Evolutionary conservation across 1,140 invertebrate species (phyloP).

Genomic region (Antheraea pernyi): DNA sequence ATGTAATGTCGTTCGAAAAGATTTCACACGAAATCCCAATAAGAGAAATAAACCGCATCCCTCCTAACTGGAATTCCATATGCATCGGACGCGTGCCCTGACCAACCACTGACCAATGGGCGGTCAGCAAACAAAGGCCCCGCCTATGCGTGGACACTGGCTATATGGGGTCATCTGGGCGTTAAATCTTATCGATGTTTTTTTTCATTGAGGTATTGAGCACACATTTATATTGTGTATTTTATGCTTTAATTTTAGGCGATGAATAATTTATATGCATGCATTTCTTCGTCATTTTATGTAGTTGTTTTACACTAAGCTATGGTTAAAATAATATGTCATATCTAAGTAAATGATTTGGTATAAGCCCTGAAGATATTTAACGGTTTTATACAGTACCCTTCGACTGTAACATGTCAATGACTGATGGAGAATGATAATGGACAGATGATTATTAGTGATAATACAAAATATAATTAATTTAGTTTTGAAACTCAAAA

Average conservation of each 20-base stretch:
- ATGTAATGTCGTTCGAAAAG: too few species aligned
- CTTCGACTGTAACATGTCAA: too few species aligned
- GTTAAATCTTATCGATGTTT: not conserved
- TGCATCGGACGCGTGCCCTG: not conserved
- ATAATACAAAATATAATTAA: too few species aligned
- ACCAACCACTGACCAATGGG: constrained; percentile 35
- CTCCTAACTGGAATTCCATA: not conserved
- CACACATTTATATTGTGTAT: not conserved
- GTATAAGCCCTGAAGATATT: too few species aligned
- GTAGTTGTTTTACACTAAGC: too few species aligned
- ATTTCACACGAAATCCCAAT: constrained; percentile 1
- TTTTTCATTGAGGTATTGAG: not conserved
- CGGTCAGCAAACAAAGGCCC: constrained; percentile 22
- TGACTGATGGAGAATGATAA: too few species aligned
- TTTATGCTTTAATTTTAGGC: not conserved
- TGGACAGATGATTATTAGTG: too few species aligned
- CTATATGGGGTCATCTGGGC: not conserved
- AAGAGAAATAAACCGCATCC: constrained; percentile 5
- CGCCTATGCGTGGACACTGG: constrained; percentile 33
- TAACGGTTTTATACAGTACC: too few species aligned
- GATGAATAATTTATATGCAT: not conserved
- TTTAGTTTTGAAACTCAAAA: too few species aligned
- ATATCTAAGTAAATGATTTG: too few species aligned
- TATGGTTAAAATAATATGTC: too few species aligned
- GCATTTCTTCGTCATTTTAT: too few species aligned